phyloP scores from a whole-genome alignment of 2,113 vertebrate genomes.

The Tetrao urogallus region DNA sequence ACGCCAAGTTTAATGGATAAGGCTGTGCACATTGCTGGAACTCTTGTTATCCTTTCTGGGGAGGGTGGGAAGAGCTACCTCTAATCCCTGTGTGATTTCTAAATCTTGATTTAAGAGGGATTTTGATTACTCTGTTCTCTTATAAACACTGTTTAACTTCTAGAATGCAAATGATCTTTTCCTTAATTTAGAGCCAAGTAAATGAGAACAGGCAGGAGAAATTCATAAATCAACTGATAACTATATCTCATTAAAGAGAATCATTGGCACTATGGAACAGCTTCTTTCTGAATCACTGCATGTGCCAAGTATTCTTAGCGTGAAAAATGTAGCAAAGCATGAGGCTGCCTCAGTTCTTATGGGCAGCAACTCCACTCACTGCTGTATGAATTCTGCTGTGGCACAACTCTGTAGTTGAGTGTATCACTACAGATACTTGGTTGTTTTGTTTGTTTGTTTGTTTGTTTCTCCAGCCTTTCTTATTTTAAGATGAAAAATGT shows the following conservation, averaged over 20 bases:
- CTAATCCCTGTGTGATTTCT: background rate
- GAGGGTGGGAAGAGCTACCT: background rate
- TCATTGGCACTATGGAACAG: background rate
- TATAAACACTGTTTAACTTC: constrained; percentile 31
- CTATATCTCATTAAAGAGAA: constrained; percentile 35
- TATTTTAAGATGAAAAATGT: background rate
- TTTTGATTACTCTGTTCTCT: constrained; percentile 44
- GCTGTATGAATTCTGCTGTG: background rate
- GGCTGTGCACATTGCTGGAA: background rate
- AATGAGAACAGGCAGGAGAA: constrained; percentile 49
- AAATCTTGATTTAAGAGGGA: constrained; percentile 29
- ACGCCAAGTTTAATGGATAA: background rate
- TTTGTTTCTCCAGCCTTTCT: background rate
- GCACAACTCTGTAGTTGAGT: background rate
- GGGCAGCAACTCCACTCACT: background rate
- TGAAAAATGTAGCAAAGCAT: background rate
- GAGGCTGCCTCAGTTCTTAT: background rate
- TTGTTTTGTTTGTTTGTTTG: background rate
- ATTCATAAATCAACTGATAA: constrained; percentile 47
- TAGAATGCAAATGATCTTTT: constrained; percentile 20
- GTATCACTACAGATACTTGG: background rate
- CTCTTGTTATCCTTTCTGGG: background rate
- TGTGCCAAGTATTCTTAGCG: background rate
- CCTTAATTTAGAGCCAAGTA: constrained; percentile 31
- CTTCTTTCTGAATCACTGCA: background rate